Evolutionary conservation across 1,140 invertebrate genomes (phyloP).

Genomic region (Papilio machaon): DNA sequence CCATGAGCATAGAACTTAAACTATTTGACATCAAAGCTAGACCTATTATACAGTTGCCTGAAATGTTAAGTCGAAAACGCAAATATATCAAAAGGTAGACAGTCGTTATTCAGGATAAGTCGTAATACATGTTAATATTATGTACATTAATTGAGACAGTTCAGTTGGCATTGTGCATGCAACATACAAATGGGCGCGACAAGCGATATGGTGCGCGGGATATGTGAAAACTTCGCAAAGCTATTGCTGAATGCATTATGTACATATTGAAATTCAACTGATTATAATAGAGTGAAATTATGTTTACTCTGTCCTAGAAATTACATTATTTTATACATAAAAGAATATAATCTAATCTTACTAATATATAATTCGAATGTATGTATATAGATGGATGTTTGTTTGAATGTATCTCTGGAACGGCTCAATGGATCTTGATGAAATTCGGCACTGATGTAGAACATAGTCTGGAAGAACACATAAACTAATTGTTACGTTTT

Average conservation of each 20-base stretch:
- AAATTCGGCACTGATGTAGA: too few relatives aligned
- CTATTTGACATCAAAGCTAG: not conserved
- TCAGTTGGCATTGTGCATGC: slow-evolving; percentile 15
- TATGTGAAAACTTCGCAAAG: slow-evolving; percentile 5
- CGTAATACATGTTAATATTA: slow-evolving; percentile 30
- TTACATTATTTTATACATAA: not conserved
- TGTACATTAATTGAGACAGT: slow-evolving; percentile 36
- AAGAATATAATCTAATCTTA: not conserved
- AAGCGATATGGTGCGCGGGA: not conserved
- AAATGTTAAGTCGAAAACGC: not conserved
- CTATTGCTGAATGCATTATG: slow-evolving; percentile 16
- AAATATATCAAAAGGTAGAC: slow-evolving; percentile 18
- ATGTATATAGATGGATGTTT: too few relatives aligned
- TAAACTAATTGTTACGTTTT: too few relatives aligned
- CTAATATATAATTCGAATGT: too few relatives aligned
- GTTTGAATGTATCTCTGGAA: too few relatives aligned
- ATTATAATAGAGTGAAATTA: not conserved
- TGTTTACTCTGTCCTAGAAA: slow-evolving; percentile 3
- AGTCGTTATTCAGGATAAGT: slow-evolving; percentile 23
- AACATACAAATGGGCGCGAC: slow-evolving; percentile 5
- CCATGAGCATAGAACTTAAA: not conserved
- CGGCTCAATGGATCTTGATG: too few relatives aligned
- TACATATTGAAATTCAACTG: slow-evolving; percentile 22
- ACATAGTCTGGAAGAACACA: too few relatives aligned
- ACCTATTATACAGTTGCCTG: slow-evolving; percentile 15